Evolutionary conservation across 2,888 invertebrate species (phyloP), one percentile per base, ranked within the genome.

Genomic region (Drepana falcataria): DNA sequence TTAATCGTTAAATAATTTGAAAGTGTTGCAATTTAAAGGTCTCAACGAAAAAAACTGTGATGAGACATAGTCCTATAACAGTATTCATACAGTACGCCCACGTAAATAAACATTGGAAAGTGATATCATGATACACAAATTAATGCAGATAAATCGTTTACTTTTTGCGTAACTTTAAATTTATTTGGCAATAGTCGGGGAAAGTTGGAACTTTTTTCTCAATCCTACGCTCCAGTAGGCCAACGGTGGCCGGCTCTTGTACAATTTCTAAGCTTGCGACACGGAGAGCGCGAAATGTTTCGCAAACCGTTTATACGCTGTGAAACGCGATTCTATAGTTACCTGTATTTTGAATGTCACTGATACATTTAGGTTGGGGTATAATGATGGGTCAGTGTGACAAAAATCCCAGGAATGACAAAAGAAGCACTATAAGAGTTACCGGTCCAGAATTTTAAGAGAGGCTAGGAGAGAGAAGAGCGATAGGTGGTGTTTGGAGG

Each of bases 181-280:
- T 71, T 75, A 79, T 85, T 87, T 79, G 71, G 81, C 77, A 89
- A 87, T 66, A 57, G 59, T 64, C 65, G 73, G 81, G 80, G 88
- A 87, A 89, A 88, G 85, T 82, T 68, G 55, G 59, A 71, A 79
- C 81, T 84, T 88, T 88, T 85, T 90, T 88, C 83, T 76, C 83
- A 90, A 91, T 90, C 77, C 75, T 81, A 91, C 89, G 91, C 88
- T 90, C 87, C 84, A 90, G 81, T 89, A 85, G 83, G 69, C 77
- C 72, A 78, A 73, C 73, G 72, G 72, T 77, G 71, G 77, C 77
- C 71, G 73, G 74, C 78, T 78, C 77, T 75, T 77, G 79, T 77
- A 85, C 85, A 87, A 85, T 87, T 87, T 87, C 84, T 88, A 80
- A 73, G 72, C 79, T 88, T 89, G 78, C 87, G 81, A 85, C 81